Evolutionary conservation across 2,888 invertebrate genomes (phyloP).

Genomic region (Exephanes ischioxanthus): DNA sequence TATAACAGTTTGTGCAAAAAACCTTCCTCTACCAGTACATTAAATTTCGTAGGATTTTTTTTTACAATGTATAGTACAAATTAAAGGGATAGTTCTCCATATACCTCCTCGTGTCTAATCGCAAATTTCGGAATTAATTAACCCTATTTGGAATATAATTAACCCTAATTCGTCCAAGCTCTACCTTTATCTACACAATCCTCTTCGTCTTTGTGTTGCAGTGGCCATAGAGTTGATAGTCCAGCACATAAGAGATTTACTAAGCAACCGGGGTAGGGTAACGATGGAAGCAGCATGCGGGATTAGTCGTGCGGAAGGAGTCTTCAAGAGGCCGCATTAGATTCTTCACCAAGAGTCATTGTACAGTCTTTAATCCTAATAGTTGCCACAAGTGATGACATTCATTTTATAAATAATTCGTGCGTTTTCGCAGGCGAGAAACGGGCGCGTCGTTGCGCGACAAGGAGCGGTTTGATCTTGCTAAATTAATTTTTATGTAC

Average conservation of each 20-base stretch:
- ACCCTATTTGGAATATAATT: neutral
- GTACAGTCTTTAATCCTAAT: neutral
- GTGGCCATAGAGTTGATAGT: slow-evolving; percentile 99
- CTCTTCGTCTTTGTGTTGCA: slow-evolving; percentile 86
- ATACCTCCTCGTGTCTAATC: neutral
- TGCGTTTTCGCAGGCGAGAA: slow-evolving; percentile 63
- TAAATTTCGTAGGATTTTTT: no score
- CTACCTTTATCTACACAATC: slow-evolving; percentile 41
- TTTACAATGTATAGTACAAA: neutral
- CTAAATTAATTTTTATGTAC: neutral
- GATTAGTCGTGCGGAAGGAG: slow-evolving; percentile 77
- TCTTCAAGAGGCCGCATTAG: slow-evolving; percentile 83
- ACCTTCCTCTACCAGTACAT: no score
- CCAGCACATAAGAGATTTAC: slow-evolving; percentile 97
- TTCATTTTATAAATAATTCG: slow-evolving; percentile 22
- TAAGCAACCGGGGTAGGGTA: slow-evolving; percentile 87
- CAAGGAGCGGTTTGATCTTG: neutral
- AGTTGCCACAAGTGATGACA: neutral
- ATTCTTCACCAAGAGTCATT: slow-evolving; percentile 10
- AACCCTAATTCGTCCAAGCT: neutral
- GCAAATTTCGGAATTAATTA: neutral
- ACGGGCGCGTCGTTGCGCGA: neutral
- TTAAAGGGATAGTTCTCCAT: neutral
- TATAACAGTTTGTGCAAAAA: no score
- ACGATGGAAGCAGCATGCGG: slow-evolving; percentile 79